Base-by-base conservation (phyloP, 2,888 invertebrate species). In the Eupithecia tripunctaria region DNA sequence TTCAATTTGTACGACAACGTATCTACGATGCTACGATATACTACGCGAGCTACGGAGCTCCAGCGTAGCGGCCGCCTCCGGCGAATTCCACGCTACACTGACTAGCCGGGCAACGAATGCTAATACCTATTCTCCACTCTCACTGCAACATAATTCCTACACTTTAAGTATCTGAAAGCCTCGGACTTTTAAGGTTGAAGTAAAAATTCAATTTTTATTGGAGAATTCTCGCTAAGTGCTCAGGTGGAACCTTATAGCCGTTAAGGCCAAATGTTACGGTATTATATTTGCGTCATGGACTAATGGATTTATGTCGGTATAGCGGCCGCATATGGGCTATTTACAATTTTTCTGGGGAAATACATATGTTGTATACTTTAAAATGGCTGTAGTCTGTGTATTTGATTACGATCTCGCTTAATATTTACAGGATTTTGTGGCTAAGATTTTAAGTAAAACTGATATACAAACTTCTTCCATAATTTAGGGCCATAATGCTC, bases 51-150 rank as follows among this genome's bases (percentile, higher is more conserved):
- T 80, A 78, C 80, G 75, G 51, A 71, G 82, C 85, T 87, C 86
- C 88, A 84, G 67, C 85, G 90, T 87, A 90, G 89, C 91, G 91
- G 84, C 89, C 89, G 82, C 79, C 71, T 84, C 71, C 82, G 78
- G 64, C 79, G 80, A 83, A 77, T 80, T 81, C 80, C 83, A 81
- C 84, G 86, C 83, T 79, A 88, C 83, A 91, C 91, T 90, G 88
- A 82, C 80, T 81, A 64, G 59, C 73, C 71, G 68, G 47, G 67
- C 56, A 56, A 5, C 56, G 25, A 56, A 56, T 25, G 14, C 15
- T 41, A 68, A 68, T 64, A 76, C 74, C 76, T 76, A 77, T 70
- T 77, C 67, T 74, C 65, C 51, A 68, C 62, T 72, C 64, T 56
- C 41, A 18, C 51, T 80, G 77, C 77, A 72, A 78, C 79, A 78